Percentiles rank a stretch among this genome's conserved stretches.
phyloP scores from a whole-genome alignment of 2,888 invertebrate genomes.

The Eustalomyia histrio region DNA sequence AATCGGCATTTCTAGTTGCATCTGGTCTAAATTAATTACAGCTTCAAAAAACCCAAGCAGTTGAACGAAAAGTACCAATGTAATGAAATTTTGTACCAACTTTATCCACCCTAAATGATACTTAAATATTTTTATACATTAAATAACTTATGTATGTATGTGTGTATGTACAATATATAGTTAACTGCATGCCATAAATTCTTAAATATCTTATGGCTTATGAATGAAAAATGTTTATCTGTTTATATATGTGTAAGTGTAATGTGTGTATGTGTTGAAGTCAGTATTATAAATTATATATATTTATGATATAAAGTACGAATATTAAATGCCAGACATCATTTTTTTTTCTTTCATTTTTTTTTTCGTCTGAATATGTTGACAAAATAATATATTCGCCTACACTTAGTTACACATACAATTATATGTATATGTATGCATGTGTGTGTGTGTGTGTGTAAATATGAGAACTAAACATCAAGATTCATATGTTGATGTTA shows the following conservation, averaged over 20 bases:
- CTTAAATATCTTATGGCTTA: constrained; percentile 47
- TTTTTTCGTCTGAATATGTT: constrained; percentile 36
- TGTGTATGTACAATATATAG: constrained; percentile 22
- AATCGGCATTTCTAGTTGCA: too few species aligned
- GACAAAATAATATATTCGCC: constrained; percentile 52
- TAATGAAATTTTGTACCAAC: too few species aligned
- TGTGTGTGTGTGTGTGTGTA: not conserved
- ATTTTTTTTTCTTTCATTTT: constrained; percentile 13
- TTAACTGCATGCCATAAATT: constrained; percentile 49
- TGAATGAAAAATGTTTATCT: constrained; percentile 38
- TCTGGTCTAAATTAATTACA: too few species aligned
- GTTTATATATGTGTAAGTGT: not conserved
- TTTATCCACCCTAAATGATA: too few species aligned
- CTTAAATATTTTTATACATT: not conserved
- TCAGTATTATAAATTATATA: constrained; percentile 5
- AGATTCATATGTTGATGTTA: constrained; percentile 29
- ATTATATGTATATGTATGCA: not conserved
- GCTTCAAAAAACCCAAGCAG: too few species aligned
- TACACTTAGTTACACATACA: not conserved
- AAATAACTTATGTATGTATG: not conserved
- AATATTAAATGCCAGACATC: constrained; percentile 42
- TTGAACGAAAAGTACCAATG: too few species aligned
- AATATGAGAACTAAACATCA: constrained; percentile 35
- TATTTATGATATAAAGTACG: constrained; percentile 33
- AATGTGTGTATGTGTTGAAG: not conserved